A percentile compares a stretch with the other conserved stretches of the same genome.
Conservation (phyloP, 1,140 invertebrate species). For the Bursaphelenchus mucronatus region DNA sequence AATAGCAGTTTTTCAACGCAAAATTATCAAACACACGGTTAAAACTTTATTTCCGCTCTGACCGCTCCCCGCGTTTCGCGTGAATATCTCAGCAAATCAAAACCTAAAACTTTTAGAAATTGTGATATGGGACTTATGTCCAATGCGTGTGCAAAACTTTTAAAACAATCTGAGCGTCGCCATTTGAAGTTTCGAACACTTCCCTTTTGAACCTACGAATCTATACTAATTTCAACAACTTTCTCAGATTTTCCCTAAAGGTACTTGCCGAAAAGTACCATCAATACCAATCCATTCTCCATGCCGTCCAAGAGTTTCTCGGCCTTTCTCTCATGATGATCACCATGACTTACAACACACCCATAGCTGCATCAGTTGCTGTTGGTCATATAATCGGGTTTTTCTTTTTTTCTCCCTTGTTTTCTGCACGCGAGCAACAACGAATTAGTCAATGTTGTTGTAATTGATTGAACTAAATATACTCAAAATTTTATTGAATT, state of each 20-base stretch:
- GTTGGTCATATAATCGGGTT: constrained; percentile 15
- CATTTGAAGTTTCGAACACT: too few relatives aligned
- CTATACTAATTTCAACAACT: background rate
- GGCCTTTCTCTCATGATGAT: constrained; percentile 93
- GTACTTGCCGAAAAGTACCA: constrained; percentile 64
- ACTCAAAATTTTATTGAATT: too few relatives aligned
- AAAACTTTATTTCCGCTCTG: too few relatives aligned
- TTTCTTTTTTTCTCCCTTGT: constrained; percentile 2
- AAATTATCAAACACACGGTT: too few relatives aligned
- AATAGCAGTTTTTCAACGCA: too few relatives aligned
- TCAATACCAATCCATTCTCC: constrained; percentile 76
- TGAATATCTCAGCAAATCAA: too few relatives aligned
- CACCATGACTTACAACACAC: constrained; percentile 77
- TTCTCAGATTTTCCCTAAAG: constrained; percentile 12
- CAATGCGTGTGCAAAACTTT: too few relatives aligned
- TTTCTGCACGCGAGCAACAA: background rate
- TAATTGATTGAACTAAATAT: background rate
- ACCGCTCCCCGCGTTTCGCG: too few relatives aligned
- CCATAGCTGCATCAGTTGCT: background rate
- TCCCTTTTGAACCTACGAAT: too few relatives aligned
- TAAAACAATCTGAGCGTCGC: too few relatives aligned
- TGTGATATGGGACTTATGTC: too few relatives aligned
- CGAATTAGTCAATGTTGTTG: constrained; percentile 18
- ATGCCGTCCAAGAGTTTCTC: constrained; percentile 79
- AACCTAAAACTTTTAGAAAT: too few relatives aligned